Conservation (phyloP, 2,888 invertebrate species). For the Augochlorella aurata region DNA sequence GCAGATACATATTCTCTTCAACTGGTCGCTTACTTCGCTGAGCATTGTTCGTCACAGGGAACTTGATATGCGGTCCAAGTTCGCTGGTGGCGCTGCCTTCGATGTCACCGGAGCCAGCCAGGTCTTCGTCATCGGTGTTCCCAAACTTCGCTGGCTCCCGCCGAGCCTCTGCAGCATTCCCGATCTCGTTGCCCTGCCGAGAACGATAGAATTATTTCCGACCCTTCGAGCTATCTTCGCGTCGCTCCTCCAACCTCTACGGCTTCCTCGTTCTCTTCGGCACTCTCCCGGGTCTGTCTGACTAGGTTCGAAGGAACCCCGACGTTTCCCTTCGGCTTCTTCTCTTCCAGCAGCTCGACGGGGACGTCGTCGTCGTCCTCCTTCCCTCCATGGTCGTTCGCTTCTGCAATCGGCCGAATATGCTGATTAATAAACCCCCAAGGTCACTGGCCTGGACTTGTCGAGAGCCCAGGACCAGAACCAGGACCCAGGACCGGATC, state of each 20-base stretch:
- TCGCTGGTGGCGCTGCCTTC: constrained; percentile 71
- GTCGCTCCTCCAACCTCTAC: constrained; percentile 33
- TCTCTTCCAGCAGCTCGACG: background rate
- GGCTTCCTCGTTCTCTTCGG: constrained; percentile 57
- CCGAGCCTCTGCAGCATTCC: constrained; percentile 58
- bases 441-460: background rate
- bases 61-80: fast-evolving
- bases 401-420: background rate
- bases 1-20: too few species aligned
- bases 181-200: constrained; percentile 64
- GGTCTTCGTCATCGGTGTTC: constrained; percentile 74
- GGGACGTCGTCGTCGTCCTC: constrained; percentile 9
- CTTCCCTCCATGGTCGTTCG: constrained; percentile 3
- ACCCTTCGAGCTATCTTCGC: background rate
- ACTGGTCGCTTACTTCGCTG: constrained; percentile 52
- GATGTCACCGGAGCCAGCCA: constrained; percentile 77
- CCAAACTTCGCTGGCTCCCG: constrained; percentile 45
- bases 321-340: constrained; percentile 14
- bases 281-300: constrained; percentile 62
- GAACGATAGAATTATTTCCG: background rate
- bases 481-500: too few species aligned
- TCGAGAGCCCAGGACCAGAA: background rate
- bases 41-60: background rate
- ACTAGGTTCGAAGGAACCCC: constrained; percentile 22
- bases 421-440: background rate